Conservation (phyloP, 1,140 invertebrate species). For the Camponotus vicinus region DNA sequence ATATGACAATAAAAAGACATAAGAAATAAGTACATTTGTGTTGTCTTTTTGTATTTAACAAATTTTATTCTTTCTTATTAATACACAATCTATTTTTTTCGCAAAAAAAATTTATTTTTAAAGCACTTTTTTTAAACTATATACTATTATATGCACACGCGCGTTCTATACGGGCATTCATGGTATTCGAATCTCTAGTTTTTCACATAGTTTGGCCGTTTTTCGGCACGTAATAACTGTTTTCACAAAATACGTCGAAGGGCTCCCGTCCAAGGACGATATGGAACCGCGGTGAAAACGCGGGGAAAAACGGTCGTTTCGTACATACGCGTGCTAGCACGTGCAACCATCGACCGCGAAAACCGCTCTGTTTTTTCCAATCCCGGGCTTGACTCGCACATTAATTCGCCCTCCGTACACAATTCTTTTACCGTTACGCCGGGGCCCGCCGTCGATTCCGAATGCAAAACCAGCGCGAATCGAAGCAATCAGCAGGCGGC, state of each 20-base stretch:
- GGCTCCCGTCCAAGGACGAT: background rate
- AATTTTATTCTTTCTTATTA: background rate
- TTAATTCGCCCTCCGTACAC: constrained; percentile 73
- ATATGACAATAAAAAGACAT: background rate
- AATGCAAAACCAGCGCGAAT: constrained; percentile 75
- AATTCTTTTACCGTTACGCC: constrained; percentile 62
- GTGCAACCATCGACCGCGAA: constrained; percentile 54
- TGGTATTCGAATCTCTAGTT: background rate
- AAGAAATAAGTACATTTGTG: background rate
- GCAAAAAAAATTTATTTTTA: background rate
- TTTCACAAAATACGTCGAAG: constrained; percentile 8
- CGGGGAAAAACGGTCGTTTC: constrained; percentile 28
- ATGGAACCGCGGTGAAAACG: constrained; percentile 14
- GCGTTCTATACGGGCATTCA: background rate
- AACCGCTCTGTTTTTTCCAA: constrained; percentile 65
- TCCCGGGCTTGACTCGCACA: constrained; percentile 66
- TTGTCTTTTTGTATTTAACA: background rate
- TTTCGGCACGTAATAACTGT: background rate
- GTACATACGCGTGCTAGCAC: constrained; percentile 32
- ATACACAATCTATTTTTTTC: background rate
- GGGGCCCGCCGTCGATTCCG: constrained; percentile 57
- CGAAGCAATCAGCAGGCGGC: constrained; percentile 78
- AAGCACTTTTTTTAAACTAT: background rate
- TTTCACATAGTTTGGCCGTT: constrained; percentile 14
- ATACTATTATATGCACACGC: background rate